phyloP scores from a whole-genome alignment of 2,888 invertebrate genomes.

The Eupithecia abbreviata region DNA sequence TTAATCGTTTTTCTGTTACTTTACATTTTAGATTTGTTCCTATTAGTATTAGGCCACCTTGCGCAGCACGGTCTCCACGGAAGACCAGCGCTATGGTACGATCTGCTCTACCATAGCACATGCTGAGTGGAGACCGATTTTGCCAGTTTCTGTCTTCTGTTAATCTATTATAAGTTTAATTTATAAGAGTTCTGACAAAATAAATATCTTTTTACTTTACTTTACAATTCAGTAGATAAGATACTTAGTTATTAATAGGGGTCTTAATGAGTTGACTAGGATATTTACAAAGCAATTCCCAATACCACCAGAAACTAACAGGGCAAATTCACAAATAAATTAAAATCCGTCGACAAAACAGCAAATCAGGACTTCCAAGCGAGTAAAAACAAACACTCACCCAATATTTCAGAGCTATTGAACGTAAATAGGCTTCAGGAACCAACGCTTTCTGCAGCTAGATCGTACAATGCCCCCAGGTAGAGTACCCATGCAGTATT shows the following conservation, averaged over 20 bases:
- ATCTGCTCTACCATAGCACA: too few relatives aligned
- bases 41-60: too few relatives aligned
- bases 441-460: conserved; percentile 22
- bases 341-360: not conserved
- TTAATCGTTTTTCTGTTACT: too few relatives aligned
- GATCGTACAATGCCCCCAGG: conserved; percentile 38
- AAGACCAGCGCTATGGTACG: too few relatives aligned
- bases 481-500: conserved; percentile 22
- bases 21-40: too few relatives aligned
- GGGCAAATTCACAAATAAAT: not conserved
- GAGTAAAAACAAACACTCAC: conserved; percentile 9
- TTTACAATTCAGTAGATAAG: not conserved
- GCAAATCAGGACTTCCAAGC: not conserved
- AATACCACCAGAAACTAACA: not conserved
- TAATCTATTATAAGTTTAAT: too few relatives aligned
- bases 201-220: too few relatives aligned
- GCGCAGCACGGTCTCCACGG: too few relatives aligned
- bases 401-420: conserved; percentile 27
- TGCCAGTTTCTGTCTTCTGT: too few relatives aligned
- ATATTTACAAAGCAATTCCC: not conserved
- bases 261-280: not conserved
- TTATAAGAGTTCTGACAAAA: too few relatives aligned
- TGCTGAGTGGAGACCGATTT: too few relatives aligned
- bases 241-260: not conserved
- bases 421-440: conserved; percentile 41